Evolutionary conservation across 2,888 invertebrate genomes (phyloP).

Genomic region (Lepidonotus clava): DNA sequence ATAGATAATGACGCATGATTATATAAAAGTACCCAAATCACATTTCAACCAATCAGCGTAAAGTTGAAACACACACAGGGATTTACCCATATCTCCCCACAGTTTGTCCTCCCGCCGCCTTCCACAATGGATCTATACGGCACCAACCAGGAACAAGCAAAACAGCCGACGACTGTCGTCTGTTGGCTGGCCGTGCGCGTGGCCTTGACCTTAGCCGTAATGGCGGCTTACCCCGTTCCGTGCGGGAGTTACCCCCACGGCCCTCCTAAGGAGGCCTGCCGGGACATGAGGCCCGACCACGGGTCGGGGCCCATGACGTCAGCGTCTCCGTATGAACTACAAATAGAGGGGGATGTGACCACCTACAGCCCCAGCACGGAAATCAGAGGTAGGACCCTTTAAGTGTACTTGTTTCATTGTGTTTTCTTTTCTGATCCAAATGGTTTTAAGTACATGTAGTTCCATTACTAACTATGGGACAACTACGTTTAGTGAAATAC

Average conservation of each 20-base stretch:
- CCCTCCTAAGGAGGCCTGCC: background rate
- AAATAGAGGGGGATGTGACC: background rate
- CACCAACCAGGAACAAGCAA: background rate
- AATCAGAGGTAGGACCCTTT: background rate
- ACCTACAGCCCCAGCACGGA: background rate
- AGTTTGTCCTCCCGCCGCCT: background rate
- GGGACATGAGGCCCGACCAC: background rate
- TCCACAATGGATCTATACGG: background rate
- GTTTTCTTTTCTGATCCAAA: no score
- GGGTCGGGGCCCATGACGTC: background rate
- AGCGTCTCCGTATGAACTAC: background rate
- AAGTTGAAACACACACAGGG: background rate
- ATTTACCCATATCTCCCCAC: background rate
- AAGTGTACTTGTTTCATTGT: no score
- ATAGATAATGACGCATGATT: no score
- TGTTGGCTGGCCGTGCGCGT: background rate
- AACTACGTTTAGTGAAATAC: no score
- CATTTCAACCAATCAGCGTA: background rate
- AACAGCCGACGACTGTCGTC: background rate
- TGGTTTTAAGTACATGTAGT: no score
- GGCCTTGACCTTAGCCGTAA: background rate
- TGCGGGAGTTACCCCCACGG: background rate
- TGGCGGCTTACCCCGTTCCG: background rate
- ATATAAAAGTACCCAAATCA: no score
- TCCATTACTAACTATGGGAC: no score